phyloP scores from a whole-genome alignment of 2,113 vertebrate genomes.

The Heterotis niloticus region DNA sequence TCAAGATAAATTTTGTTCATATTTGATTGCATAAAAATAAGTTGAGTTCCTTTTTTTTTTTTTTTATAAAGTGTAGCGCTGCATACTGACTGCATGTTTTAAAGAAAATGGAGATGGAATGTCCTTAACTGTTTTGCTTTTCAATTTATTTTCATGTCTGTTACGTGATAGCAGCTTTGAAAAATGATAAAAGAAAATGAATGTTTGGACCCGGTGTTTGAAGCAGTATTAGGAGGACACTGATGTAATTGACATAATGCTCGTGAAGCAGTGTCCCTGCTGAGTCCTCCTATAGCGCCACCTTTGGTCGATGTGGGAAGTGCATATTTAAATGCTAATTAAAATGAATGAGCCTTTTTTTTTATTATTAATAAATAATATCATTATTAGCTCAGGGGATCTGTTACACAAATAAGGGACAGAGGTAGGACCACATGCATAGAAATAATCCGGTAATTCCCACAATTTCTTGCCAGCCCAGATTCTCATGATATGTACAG shows the following conservation, averaged over 20 bases:
- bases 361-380: neutral
- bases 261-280: conserved; percentile 50
- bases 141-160: conserved; percentile 50
- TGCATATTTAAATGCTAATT: conserved; percentile 28
- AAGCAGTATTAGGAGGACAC: conserved; percentile 35
- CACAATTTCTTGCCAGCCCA: neutral
- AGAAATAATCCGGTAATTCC: neutral
- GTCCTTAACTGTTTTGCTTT: conserved; percentile 60
- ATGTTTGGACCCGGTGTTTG: conserved; percentile 42
- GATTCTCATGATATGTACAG: neutral
- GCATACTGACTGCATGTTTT: conserved; percentile 61
- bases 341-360: conserved; percentile 37
- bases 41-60: conserved; percentile 50
- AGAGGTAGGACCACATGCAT: neutral
- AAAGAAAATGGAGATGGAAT: conserved; percentile 47
- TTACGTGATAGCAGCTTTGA: conserved; percentile 55
- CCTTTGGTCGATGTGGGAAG: conserved; percentile 53
- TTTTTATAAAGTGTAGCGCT: conserved; percentile 39
- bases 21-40: conserved; percentile 65
- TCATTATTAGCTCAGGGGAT: conserved; percentile 25
- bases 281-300: conserved; percentile 24
- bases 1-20: conserved; percentile 63
- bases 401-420: neutral
- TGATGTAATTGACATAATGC: conserved; percentile 13
- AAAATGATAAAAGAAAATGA: conserved; percentile 42